Evolutionary conservation across 2,888 invertebrate species (phyloP).

Genomic region (Siphlonurus alternatus): DNA sequence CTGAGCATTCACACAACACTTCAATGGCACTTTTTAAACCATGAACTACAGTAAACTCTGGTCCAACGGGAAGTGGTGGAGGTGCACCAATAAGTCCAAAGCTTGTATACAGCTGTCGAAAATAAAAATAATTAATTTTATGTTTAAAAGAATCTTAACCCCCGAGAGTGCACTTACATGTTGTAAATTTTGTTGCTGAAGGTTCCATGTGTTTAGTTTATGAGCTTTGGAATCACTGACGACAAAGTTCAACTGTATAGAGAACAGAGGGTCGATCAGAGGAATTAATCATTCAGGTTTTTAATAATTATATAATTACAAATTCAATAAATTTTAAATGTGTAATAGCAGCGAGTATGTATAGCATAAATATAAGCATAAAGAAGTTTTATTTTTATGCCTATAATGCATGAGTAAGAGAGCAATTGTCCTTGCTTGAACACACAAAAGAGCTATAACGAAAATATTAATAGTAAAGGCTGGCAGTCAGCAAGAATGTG

Average conservation of each 20-base stretch:
- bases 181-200: slow-evolving; percentile 66
- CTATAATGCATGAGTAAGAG: neutral
- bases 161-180: slow-evolving; percentile 41
- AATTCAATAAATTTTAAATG: slow-evolving; percentile 7
- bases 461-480: too few species aligned
- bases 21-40: slow-evolving; percentile 77
- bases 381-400: neutral
- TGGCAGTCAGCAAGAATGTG: too few species aligned
- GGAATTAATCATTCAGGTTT: neutral
- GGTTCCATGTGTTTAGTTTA: slow-evolving; percentile 69
- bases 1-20: slow-evolving; percentile 65
- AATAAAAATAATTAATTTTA: slow-evolving; percentile 8
- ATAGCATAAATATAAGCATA: neutral
- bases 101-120: slow-evolving; percentile 54
- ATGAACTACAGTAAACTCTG: slow-evolving; percentile 56
- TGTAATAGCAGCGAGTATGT: too few species aligned
- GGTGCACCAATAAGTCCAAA: slow-evolving; percentile 69
- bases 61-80: slow-evolving; percentile 35
- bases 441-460: too few species aligned
- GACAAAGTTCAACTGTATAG: slow-evolving; percentile 61
- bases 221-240: slow-evolving; percentile 76
- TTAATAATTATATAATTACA: slow-evolving; percentile 1
- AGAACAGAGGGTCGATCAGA: too few species aligned
- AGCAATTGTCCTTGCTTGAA: too few species aligned
- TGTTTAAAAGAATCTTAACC: neutral